Conservation (phyloP, 2,113 vertebrate species). For the Nycticebus coucang region DNA sequence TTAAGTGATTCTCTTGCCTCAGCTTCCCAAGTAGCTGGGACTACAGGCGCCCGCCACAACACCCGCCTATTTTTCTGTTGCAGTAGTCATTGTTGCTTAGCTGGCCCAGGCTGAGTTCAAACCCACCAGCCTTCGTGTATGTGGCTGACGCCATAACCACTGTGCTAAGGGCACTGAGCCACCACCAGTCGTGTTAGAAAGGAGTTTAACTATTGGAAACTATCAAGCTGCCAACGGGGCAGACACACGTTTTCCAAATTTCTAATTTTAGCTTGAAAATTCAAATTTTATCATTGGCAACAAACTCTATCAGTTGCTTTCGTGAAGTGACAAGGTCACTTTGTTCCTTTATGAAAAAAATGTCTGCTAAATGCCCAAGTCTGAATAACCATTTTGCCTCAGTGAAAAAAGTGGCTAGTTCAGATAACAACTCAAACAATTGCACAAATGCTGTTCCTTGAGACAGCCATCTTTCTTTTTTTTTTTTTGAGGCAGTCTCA, state of each 20-base stretch:
- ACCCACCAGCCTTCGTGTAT: too few relatives aligned
- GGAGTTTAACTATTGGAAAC: background rate
- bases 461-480: background rate
- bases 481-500: too few relatives aligned
- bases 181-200: background rate
- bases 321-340: background rate
- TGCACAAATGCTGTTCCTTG: background rate
- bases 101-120: too few relatives aligned
- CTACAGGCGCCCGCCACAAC: too few relatives aligned
- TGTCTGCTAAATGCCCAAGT: background rate
- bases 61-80: too few relatives aligned
- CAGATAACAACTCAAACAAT: background rate
- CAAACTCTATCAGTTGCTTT: background rate
- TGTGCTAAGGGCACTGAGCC: background rate
- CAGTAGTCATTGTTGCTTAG: too few relatives aligned
- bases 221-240: background rate
- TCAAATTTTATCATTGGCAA: constrained; percentile 17
- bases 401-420: background rate
- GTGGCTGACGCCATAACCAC: too few relatives aligned
- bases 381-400: constrained; percentile 9
- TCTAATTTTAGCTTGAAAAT: background rate
- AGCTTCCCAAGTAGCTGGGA: too few relatives aligned
- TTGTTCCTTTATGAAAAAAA: constrained; percentile 49
- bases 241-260: background rate
- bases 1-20: too few relatives aligned